Base-by-base conservation (phyloP, 2,888 invertebrate species). In the Scrobipalpa costella region DNA sequence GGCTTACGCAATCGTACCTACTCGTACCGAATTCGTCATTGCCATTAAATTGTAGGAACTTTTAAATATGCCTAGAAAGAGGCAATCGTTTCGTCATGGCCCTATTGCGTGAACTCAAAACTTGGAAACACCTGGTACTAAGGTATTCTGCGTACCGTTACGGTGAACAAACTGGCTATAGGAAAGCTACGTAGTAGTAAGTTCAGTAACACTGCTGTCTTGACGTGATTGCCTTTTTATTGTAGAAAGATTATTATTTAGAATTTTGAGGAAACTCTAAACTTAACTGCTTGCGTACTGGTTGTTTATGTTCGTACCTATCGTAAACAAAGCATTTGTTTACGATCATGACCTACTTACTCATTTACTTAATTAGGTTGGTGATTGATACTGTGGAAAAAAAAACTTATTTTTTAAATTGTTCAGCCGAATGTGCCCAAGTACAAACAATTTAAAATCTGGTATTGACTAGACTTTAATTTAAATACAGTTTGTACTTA, bases 81-180 rank as follows among this genome's bases (percentile, higher is more conserved):
- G 68, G 72, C 70, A 72, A 68, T 68, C 67, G 71, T 76, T 77
- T 73, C 73, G 75, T 75, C 74, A 76, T 76, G 75, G 76, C 74
- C 71, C 72, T 75, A 71, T 74, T 73, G 73, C 74, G 71, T 73
- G 73, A 68, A 67, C 72, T 58, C 60, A 33, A 62, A 70, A 72
- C 71, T 74, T 73, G 75, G 71, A 72, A 74, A 72, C 79, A 82
- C 78, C 80, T 81, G 83, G 77, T 74, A 71, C 71, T 74, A 76
- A 82, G 78, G 73, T 73, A 80, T 76, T 79, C 79, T 75, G 68
- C 72, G 75, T 81, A 81, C 83, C 83, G 84, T 82, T 84, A 83
- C 78, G 80, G 73, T 71, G 71, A 71, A 72, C 64, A 71, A 70
- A 71, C 72, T 71, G 76, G 79, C 81, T 83, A 81, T 80, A 76